A percentile compares a stretch with the other conserved stretches of the same genome.
Evolutionary conservation across 2,888 invertebrate genomes (phyloP).

Genomic region (Oligia fasciuncula): DNA sequence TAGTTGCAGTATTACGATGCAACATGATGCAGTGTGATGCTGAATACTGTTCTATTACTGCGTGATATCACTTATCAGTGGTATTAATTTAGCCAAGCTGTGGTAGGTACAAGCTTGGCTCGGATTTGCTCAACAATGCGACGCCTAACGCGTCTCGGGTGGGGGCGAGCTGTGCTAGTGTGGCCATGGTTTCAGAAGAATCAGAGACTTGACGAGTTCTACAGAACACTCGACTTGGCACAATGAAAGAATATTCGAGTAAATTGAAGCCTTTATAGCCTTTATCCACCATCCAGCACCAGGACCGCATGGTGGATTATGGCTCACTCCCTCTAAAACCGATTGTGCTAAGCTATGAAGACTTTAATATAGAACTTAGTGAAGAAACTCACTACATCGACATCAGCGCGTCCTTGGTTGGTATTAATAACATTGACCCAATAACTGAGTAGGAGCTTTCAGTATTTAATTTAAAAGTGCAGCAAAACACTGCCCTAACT

Average conservation of each 20-base stretch:
- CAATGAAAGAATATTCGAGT: background rate
- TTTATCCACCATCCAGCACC: background rate
- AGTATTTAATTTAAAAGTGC: background rate
- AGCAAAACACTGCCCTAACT: background rate
- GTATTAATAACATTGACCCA: background rate
- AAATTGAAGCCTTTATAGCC: no score
- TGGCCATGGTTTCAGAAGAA: background rate
- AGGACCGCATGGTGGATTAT: no score
- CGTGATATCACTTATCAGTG: slow-evolving; percentile 63
- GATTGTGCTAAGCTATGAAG: no score
- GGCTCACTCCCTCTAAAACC: no score
- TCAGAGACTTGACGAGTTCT: slow-evolving; percentile 4
- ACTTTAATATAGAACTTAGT: background rate
- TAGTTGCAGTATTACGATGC: background rate
- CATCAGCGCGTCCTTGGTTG: background rate
- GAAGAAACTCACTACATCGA: no score
- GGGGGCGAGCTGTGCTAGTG: slow-evolving; percentile 53
- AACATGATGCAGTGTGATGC: background rate
- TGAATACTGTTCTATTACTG: slow-evolving; percentile 14
- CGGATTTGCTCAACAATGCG: slow-evolving; percentile 84
- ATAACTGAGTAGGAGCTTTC: background rate
- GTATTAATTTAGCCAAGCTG: slow-evolving; percentile 69
- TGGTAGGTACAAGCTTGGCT: slow-evolving; percentile 70
- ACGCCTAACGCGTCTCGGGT: slow-evolving; percentile 69
- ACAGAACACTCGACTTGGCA: background rate